These are phyloP conservation scores for Junco hyemalis DNA, from an alignment of 2,113 vertebrate species.

Conservation along the genomic window DNA sequence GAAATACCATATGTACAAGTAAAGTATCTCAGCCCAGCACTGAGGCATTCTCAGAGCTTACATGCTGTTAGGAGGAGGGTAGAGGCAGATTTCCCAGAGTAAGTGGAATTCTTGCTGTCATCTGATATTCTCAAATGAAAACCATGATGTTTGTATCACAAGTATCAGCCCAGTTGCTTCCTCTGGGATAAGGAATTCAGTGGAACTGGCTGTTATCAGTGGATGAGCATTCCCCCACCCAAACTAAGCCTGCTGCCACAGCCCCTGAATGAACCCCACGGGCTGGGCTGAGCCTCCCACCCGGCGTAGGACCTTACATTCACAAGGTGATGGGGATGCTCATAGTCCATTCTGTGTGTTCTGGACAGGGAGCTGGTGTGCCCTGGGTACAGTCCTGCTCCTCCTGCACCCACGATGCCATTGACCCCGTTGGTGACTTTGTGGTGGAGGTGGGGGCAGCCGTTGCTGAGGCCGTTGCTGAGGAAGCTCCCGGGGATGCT, in stretches of 20 bases:
- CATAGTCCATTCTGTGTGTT: slow-evolving; percentile 73
- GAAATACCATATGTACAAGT: slow-evolving; percentile 38
- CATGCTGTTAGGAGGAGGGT: slow-evolving; percentile 21
- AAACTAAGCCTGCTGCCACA: not conserved
- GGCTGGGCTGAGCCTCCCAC: not conserved
- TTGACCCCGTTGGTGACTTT: slow-evolving; percentile 78
- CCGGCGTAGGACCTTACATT: slow-evolving; percentile 78
- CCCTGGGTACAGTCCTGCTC: slow-evolving; percentile 70
- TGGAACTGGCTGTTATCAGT: not conserved
- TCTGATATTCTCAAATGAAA: slow-evolving; percentile 40
- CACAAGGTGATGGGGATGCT: slow-evolving; percentile 80
- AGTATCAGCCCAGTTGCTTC: slow-evolving; percentile 36
- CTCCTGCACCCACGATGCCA: slow-evolving; percentile 68
- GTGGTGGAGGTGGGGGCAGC: slow-evolving; percentile 87
- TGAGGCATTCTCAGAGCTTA: slow-evolving; percentile 13
- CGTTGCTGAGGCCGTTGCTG: slow-evolving; percentile 72
- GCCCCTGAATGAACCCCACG: not conserved
- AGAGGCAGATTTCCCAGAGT: slow-evolving; percentile 46
- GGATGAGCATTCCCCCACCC: not conserved
- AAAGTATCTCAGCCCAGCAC: not conserved
- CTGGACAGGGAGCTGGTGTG: slow-evolving; percentile 67
- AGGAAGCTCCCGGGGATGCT: slow-evolving; percentile 77
- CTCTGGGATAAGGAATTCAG: not conserved
- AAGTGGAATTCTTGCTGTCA: slow-evolving; percentile 45
- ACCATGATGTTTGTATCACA: slow-evolving; percentile 30